Percentiles rank a stretch among this genome's conserved stretches.
These are phyloP conservation scores for Eunapius fragilis DNA, from an alignment of 37 sponge, comb jelly and placozoan genomes.

Conservation along the genomic window DNA sequence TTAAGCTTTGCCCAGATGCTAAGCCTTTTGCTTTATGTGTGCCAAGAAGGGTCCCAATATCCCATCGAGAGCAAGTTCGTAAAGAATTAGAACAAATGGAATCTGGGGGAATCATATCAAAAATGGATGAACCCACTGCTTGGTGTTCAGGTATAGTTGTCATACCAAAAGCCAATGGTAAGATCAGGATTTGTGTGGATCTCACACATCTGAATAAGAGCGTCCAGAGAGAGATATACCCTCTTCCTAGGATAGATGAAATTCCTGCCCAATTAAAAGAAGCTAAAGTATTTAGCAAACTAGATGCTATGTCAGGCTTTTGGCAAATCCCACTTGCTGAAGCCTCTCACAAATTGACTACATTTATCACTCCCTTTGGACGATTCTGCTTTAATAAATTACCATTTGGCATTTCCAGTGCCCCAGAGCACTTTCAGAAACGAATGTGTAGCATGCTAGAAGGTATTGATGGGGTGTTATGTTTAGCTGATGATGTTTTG, in stretches of 20 bases:
- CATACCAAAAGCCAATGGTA: slow-evolving; percentile 6
- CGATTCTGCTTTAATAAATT: slow-evolving; percentile 16
- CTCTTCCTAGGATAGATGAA: slow-evolving; percentile 13
- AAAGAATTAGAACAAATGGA: slow-evolving; percentile 9
- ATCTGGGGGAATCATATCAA: background rate
- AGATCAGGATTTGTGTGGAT: slow-evolving; percentile 27
- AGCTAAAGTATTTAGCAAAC: slow-evolving; percentile 15
- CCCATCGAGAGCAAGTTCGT: slow-evolving; percentile 7
- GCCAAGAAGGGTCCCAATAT: slow-evolving; percentile 7
- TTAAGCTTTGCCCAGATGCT: slow-evolving; percentile 16
- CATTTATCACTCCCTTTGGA: slow-evolving; percentile 9
- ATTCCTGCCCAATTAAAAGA: slow-evolving; percentile 15
- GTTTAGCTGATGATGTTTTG: slow-evolving; percentile 6
- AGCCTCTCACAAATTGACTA: background rate
- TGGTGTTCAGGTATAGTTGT: slow-evolving; percentile 37
- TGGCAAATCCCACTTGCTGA: slow-evolving; percentile 47
- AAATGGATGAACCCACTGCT: slow-evolving; percentile 14
- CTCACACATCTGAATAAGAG: slow-evolving; percentile 10
- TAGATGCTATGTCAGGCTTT: slow-evolving; percentile 33
- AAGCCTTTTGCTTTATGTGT: slow-evolving; percentile 5
- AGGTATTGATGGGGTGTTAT: slow-evolving; percentile 7
- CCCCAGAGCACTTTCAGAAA: slow-evolving; percentile 44
- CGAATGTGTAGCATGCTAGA: slow-evolving; percentile 8
- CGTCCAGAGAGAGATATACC: slow-evolving; percentile 7
- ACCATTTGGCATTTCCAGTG: slow-evolving; percentile 49